Percentiles rank a stretch among this genome's conserved stretches.
Conservation (phyloP, 2,888 invertebrate genomes). For the Tolmerus cingulatus region DNA sequence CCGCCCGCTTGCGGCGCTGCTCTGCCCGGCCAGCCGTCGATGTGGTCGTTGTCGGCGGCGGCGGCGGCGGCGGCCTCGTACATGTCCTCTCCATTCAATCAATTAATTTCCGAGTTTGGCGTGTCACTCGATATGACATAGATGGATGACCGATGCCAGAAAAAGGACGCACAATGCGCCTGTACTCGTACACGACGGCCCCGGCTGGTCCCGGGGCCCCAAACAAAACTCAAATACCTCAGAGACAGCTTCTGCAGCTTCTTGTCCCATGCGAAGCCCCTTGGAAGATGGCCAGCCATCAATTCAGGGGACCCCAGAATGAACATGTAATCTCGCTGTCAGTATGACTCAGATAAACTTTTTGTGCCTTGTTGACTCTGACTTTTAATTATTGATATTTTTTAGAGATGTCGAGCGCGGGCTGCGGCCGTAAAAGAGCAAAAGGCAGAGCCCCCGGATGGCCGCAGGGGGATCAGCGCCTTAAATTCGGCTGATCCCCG, state of each 20-base stretch:
- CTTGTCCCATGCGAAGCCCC: conserved; percentile 10
- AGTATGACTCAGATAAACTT: conserved; percentile 35
- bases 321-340: conserved; percentile 41
- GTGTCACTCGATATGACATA: conserved; percentile 53
- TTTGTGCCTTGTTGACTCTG: conserved; percentile 32
- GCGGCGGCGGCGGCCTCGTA: neutral
- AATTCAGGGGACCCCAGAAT: conserved; percentile 12
- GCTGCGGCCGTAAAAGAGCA: neutral
- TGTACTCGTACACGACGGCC: neutral
- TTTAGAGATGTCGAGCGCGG: conserved; percentile 11
- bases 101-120: conserved; percentile 51
- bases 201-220: neutral
- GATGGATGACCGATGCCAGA: conserved; percentile 50
- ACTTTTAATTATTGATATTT: conserved; percentile 38
- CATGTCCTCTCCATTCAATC: conserved; percentile 48
- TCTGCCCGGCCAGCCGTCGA: neutral
- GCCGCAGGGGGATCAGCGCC: neutral
- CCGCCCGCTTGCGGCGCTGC: neutral
- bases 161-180: conserved; percentile 35
- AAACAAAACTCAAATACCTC: conserved; percentile 40
- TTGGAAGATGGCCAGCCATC: conserved; percentile 7
- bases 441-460: neutral
- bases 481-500: neutral
- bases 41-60: neutral
- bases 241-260: conserved; percentile 39